These are phyloP conservation scores for Oikopleura albicans DNA, from an alignment of 23 tunicate genomes.

Conservation along the genomic window DNA sequence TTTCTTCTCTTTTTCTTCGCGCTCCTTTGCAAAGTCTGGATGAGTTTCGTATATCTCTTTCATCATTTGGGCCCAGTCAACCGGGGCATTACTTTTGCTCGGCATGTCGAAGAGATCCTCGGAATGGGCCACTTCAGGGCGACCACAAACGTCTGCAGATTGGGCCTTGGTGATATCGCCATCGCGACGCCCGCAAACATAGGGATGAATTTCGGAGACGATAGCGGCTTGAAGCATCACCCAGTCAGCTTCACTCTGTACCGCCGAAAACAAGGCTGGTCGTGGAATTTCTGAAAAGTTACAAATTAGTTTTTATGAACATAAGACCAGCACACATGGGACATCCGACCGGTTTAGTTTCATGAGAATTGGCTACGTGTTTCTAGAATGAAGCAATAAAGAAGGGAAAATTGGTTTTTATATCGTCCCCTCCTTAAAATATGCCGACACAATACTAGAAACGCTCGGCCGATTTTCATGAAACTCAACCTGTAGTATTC, in stretches of 20 bases:
- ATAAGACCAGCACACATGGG: too few species aligned
- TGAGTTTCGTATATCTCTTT: constrained; percentile 1
- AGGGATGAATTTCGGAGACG: neutral
- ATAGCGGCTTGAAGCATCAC: neutral
- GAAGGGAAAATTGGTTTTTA: too few species aligned
- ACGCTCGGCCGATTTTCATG: too few species aligned
- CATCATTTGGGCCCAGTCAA: constrained; percentile 6
- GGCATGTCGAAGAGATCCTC: neutral
- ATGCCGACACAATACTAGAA: too few species aligned
- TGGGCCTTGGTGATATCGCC: neutral
- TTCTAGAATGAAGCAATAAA: too few species aligned
- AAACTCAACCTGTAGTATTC: too few species aligned
- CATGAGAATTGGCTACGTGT: too few species aligned
- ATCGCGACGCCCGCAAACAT: neutral
- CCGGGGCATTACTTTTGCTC: constrained; percentile 1
- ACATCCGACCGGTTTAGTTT: too few species aligned
- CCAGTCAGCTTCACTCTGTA: neutral
- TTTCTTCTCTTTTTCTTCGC: neutral
- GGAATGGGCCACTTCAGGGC: neutral
- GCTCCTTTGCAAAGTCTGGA: neutral
- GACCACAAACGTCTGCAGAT: neutral
- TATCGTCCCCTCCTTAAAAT: too few species aligned
- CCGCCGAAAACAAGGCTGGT: neutral
- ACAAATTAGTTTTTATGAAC: too few species aligned
- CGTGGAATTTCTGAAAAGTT: neutral